These are phyloP conservation scores for Martes flavigula DNA, from an alignment of 2,797 vertebrate genomes.

Conservation along the genomic window DNA sequence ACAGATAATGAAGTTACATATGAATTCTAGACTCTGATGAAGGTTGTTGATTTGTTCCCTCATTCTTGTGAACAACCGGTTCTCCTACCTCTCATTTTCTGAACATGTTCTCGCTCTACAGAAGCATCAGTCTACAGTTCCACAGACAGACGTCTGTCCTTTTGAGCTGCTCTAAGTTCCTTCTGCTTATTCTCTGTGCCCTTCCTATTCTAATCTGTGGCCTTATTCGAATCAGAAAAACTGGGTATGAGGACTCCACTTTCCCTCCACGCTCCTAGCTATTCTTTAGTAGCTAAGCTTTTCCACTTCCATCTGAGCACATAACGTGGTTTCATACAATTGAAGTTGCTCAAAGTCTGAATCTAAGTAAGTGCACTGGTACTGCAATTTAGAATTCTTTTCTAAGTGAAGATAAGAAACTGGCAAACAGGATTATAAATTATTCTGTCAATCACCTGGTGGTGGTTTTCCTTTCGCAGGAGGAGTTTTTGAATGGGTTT, in stretches of 20 bases:
- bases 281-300: too few species aligned
- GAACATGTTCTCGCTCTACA: neutral
- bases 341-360: neutral
- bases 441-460: conserved; percentile 74
- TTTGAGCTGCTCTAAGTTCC: neutral
- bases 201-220: neutral
- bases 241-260: accelerated
- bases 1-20: neutral
- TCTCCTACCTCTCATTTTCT: neutral
- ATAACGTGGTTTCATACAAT: neutral
- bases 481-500: conserved; percentile 45
- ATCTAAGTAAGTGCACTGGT: neutral
- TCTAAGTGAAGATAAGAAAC: conserved; percentile 33
- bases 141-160: neutral
- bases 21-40: neutral
- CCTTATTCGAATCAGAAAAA: neutral
- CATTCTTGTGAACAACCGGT: neutral
- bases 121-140: neutral
- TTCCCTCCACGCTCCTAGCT: neutral
- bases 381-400: neutral
- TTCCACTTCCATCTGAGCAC: neutral
- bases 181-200: neutral
- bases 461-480: conserved; percentile 68
- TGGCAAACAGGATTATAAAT: conserved; percentile 12
- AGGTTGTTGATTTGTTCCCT: neutral